Conservation (phyloP, 2,888 invertebrate species). For the Tinea semifulvella region DNA sequence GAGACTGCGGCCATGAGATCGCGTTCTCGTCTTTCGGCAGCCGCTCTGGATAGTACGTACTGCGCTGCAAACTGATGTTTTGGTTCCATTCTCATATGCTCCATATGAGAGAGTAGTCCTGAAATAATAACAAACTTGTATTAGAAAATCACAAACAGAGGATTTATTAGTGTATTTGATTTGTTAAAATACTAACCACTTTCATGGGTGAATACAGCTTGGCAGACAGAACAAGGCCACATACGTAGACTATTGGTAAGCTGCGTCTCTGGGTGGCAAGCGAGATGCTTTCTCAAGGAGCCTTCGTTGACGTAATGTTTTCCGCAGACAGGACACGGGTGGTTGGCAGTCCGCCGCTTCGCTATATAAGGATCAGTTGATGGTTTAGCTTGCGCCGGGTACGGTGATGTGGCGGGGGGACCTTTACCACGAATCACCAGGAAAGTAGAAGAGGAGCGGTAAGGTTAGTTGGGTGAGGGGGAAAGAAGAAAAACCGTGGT, state of each 20-base stretch:
- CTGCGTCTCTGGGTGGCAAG: constrained; percentile 93
- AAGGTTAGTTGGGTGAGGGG: constrained; percentile 49
- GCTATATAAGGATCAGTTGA: constrained; percentile 83
- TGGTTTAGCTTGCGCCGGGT: constrained; percentile 65
- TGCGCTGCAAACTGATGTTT: constrained; percentile 96
- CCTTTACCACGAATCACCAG: constrained; percentile 61
- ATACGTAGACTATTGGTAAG: constrained; percentile 87
- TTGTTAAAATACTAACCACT: constrained; percentile 73
- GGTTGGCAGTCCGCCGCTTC: constrained; percentile 93
- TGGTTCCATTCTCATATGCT: constrained; percentile 96
- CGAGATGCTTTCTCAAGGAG: constrained; percentile 89
- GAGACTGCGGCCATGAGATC: constrained; percentile 78
- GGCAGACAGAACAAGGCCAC: constrained; percentile 97
- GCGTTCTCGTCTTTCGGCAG: constrained; percentile 88
- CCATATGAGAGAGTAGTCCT: constrained; percentile 94
- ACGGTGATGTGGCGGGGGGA: constrained; percentile 69
- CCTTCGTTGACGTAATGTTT: constrained; percentile 97
- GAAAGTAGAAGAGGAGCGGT: constrained; percentile 25
- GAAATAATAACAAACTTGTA: constrained; percentile 27
- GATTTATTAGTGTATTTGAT: background rate
- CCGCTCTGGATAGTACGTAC: constrained; percentile 89
- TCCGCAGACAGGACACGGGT: constrained; percentile 94
- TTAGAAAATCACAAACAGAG: background rate
- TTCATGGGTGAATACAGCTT: constrained; percentile 94
- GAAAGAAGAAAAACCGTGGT: constrained; percentile 39